Base-by-base conservation (phyloP, 2,113 vertebrate genomes). In the Dromas ardeola region DNA sequence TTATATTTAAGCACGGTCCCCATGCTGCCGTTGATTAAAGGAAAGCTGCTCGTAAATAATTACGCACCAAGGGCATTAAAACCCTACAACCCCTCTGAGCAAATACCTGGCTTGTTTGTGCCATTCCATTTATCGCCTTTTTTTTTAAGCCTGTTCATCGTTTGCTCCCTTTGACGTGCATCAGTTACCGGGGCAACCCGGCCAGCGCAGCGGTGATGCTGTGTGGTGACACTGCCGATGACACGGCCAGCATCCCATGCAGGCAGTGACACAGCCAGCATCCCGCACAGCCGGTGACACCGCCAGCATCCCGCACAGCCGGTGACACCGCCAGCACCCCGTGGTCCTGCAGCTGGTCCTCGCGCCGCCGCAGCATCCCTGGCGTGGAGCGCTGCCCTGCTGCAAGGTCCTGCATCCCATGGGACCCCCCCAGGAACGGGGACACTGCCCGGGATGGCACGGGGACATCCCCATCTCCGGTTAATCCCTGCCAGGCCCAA, bases 101-200 rank as follows among this genome's bases (percentile, higher is more conserved):
- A 55, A 40, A 70, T 6, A 56, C 87, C 50, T 6, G 40, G 27
- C 27, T 13, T 25, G 36, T 43, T 66, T 56, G 73, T 25, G 69
- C 73, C 8, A 5, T 71, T 90, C 22, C 43, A 29, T 67, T 65
- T 29, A 70, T 50, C 23, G 18, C 26, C 61, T 63, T 52, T n/a
- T 40, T 29, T 62, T 21, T n/a, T n/a, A 29, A 84, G 58, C 69
- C 63, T 17, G 26, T 22, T 58, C 58, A 16, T 15, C 42, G 2
- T 22, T 58, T 32, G 66, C 76, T 93, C 78, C 81, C 29, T 47
- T n/a, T 94, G 86, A 94, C 71, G 84, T 58, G 82, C 27, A 47
- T 10, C 66, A 45, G 97, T 94, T 95, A 76, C 96, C 72, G 38
- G 82, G 96, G 91, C 90, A 95, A 97, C 97, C 67, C 11, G 20